Evolutionary conservation across 2,888 invertebrate genomes (phyloP).

Genomic region (Anodontia alba): DNA sequence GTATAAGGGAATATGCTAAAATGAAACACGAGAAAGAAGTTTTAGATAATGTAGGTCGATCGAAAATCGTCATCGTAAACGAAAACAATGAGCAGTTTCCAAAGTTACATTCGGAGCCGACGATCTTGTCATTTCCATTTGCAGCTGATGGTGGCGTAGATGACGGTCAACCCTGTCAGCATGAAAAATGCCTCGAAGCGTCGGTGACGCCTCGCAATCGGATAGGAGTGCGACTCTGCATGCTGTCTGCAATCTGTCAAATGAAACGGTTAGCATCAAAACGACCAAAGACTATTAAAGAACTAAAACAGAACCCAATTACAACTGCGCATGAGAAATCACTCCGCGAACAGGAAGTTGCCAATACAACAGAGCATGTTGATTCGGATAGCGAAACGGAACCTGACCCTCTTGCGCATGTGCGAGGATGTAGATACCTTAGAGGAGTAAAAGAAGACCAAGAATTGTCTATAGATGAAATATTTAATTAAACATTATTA

Average conservation of each 20-base stretch:
- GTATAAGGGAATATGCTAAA: neutral
- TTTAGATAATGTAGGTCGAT: neutral
- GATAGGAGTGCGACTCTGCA: neutral
- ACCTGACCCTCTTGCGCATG: neutral
- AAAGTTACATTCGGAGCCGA: neutral
- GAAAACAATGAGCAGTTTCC: neutral
- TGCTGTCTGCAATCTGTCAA: neutral
- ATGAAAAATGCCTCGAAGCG: neutral
- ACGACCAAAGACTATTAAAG: neutral
- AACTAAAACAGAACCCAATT: neutral
- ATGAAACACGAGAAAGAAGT: neutral
- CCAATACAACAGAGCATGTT: neutral
- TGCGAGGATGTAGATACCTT: neutral
- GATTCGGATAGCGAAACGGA: neutral
- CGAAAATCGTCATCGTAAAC: neutral
- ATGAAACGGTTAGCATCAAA: neutral
- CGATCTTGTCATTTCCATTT: neutral
- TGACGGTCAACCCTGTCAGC: neutral
- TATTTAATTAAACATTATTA: neutral
- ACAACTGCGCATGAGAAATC: neutral
- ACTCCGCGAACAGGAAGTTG: neutral
- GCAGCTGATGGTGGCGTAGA: neutral
- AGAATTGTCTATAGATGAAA: neutral
- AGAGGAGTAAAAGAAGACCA: neutral
- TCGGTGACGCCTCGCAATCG: neutral